Conservation (phyloP, 2,113 vertebrate species). For the Eulemur rufifrons region DNA sequence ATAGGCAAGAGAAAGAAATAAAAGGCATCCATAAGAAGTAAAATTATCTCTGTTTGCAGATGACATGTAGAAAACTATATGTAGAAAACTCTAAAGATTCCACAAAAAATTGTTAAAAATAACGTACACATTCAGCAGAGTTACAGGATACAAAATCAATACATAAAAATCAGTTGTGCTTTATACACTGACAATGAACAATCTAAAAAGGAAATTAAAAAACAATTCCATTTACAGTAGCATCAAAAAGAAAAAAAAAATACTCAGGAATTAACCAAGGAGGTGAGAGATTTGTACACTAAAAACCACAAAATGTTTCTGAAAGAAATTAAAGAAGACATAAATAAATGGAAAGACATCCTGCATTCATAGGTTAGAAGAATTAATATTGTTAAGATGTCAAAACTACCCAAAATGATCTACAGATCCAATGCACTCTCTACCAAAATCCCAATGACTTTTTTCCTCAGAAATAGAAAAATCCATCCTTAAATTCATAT, state of each 20-base stretch:
- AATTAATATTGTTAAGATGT: background rate
- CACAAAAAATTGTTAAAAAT: background rate
- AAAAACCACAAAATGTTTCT: background rate
- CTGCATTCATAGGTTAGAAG: background rate
- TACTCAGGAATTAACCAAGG: background rate
- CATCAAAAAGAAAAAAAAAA: conserved; percentile 13
- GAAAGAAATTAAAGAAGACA: background rate
- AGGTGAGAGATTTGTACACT: background rate
- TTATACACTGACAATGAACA: background rate
- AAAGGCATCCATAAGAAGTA: background rate
- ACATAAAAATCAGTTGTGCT: background rate
- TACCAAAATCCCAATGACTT: background rate
- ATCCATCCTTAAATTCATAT: background rate
- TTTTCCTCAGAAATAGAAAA: background rate
- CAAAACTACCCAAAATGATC: background rate
- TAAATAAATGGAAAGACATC: background rate
- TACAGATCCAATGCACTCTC: background rate
- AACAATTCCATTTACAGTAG: background rate
- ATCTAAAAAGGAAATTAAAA: conserved; percentile 19
- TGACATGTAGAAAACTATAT: background rate
- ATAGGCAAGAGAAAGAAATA: background rate
- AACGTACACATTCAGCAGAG: background rate
- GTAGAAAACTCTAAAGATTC: background rate
- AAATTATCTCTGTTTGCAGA: background rate
- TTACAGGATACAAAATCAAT: background rate